These are phyloP conservation scores for Vollenhovia emeryi DNA, from an alignment of 1,140 invertebrate species.

Conservation along the genomic window DNA sequence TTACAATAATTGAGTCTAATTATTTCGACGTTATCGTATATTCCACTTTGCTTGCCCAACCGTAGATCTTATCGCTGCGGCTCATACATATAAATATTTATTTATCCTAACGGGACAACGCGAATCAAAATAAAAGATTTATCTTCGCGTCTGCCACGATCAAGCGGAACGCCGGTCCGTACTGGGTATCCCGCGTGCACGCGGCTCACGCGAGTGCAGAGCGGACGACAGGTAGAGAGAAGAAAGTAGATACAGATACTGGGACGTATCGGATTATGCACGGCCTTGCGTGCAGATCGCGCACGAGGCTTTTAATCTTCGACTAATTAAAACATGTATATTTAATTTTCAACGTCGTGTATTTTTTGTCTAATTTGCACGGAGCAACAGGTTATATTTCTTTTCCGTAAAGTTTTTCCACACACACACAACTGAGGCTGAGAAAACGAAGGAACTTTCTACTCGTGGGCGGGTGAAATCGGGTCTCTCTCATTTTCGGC, in stretches of 20 bases:
- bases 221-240: conserved; percentile 50
- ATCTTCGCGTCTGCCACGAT: conserved; percentile 46
- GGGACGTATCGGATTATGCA: conserved; percentile 53
- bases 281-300: conserved; percentile 39
- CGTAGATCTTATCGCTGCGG: conserved; percentile 28
- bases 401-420: conserved; percentile 13
- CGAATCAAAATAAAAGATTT: conserved; percentile 56
- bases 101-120: conserved; percentile 47
- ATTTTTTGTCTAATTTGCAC: conserved; percentile 47
- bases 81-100: conserved; percentile 40
- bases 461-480: conserved; percentile 71
- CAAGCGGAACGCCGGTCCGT: conserved; percentile 1
- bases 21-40: neutral
- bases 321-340: conserved; percentile 74
- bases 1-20: conserved; percentile 19
- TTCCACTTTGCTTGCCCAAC: conserved; percentile 1
- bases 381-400: conserved; percentile 11
- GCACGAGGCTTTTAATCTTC: conserved; percentile 50
- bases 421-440: neutral
- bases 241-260: conserved; percentile 32
- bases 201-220: neutral
- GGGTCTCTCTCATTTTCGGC: conserved; percentile 50
- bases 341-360: conserved; percentile 25
- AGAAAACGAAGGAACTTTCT: conserved; percentile 62
- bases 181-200: neutral